Conservation (phyloP, 2,888 invertebrate genomes). For the Rotaria magnacalcarata region DNA sequence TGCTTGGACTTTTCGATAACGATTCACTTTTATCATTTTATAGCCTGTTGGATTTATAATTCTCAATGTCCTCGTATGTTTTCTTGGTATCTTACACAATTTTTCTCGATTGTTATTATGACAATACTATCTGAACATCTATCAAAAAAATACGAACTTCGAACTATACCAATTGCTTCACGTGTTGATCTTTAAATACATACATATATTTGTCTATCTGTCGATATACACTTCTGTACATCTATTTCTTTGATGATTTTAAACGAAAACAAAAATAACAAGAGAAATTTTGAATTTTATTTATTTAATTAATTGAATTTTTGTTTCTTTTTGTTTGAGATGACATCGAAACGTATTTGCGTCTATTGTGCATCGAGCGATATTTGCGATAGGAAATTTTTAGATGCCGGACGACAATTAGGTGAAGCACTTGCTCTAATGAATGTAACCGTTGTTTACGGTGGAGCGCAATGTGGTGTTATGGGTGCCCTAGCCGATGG, state of each 20-base stretch:
- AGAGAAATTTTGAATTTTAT: background rate
- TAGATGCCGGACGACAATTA: background rate
- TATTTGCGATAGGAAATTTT: background rate
- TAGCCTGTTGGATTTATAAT: conserved; percentile 83
- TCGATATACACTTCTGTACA: background rate
- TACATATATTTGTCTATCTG: background rate
- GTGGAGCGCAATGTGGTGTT: background rate
- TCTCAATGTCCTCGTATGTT: conserved; percentile 77
- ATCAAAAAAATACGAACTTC: conserved; percentile 22
- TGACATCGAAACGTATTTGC: background rate
- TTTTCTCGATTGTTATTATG: conserved; percentile 12
- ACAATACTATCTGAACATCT: conserved; percentile 5
- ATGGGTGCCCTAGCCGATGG: conserved; percentile 21
- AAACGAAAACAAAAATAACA: background rate
- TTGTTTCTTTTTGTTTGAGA: background rate
- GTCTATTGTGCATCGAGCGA: conserved; percentile 12
- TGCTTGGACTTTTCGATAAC: conserved; percentile 94
- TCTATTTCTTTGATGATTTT: background rate
- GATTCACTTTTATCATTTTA: conserved; percentile 77
- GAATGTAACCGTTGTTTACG: background rate
- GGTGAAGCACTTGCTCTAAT: background rate
- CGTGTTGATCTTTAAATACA: conserved; percentile 20
- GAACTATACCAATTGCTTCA: background rate
- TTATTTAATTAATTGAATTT: background rate
- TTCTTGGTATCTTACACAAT: conserved; percentile 63